Conservation (phyloP, 2,113 vertebrate genomes). For the Conger conger region DNA sequence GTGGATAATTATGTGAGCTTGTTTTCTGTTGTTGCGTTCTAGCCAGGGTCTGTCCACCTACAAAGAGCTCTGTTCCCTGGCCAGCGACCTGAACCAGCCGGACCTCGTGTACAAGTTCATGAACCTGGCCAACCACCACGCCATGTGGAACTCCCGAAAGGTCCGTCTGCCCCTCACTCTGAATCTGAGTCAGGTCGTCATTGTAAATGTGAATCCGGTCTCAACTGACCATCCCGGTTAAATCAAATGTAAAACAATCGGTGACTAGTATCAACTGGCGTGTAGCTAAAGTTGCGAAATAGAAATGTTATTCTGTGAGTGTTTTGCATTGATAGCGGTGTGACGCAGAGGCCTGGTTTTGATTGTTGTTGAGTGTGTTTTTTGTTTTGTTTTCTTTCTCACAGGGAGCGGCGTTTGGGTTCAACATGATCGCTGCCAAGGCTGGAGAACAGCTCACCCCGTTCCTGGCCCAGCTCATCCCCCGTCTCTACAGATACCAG, state of each 20-base stretch:
- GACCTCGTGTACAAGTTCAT: constrained; percentile 98
- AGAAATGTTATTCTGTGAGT: neutral
- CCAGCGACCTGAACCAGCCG: constrained; percentile 96
- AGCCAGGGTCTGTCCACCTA: constrained; percentile 95
- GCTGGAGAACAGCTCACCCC: constrained; percentile 93
- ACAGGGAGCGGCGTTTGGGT: constrained; percentile 96
- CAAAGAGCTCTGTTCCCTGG: constrained; percentile 95
- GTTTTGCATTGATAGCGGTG: neutral
- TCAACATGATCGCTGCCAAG: constrained; percentile 91
- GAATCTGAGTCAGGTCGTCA: neutral
- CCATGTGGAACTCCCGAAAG: constrained; percentile 99
- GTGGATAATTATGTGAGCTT: neutral
- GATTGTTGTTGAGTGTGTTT: neutral
- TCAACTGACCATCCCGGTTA: too few relatives aligned
- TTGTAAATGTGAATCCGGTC: too few relatives aligned
- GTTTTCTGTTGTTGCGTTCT: constrained; percentile 37
- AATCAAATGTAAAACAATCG: neutral
- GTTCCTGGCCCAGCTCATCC: constrained; percentile 88
- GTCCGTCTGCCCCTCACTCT: constrained; percentile 59
- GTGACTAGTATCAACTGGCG: neutral
- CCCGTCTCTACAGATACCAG: constrained; percentile 95
- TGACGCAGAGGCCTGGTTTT: neutral
- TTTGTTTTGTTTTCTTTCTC: constrained; percentile 7
- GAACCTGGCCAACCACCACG: constrained; percentile 98
- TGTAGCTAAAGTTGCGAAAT: neutral